Evolutionary conservation across 37 sponge, comb jelly and placozoan genomes (phyloP), one percentile per base, ranked within the genome.

Genomic region (Cliona cf. orientalis): DNA sequence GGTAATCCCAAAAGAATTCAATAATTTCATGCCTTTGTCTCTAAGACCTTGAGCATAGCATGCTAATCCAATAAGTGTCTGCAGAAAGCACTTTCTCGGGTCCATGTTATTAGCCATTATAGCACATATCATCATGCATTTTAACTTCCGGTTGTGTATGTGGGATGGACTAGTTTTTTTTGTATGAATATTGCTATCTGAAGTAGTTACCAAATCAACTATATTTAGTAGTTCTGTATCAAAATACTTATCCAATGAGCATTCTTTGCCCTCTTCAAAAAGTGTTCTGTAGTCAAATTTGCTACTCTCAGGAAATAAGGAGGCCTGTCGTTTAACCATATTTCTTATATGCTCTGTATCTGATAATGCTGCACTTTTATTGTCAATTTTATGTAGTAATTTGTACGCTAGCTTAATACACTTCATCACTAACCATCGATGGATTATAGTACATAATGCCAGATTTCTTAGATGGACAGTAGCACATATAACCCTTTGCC

Each of bases 11-110:
- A 69, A 69, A n/a, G 38, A 19, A 69, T 69, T 69, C 17, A 69
- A 69, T 34, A 69, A 37, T 21, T 69, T 69, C 5, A 69, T 37
- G 6, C 41, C 71, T 11, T 37, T 38, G 38, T 69, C 71, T 21
- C 40, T 36, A 6, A 69, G 17, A 5, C 71, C 71, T 37, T 69
- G 38, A 21, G 71, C 36, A 19, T 69, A 69, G 6, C 40, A 25
- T 6, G 35, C 40, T 34, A 69, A 11, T 35, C 71, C 71, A 37
- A 69, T 69, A 11, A 69, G 35, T 37, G 71, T 69, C 35, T 69
- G 71, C 38, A 69, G 35, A 69, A 69, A 64, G 6, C 41, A n/a
- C 12, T 36, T 34, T 69, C 38, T 49, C 53, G 53, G 53, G 14
- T 49, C 53, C 53, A 49, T 49, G 14, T 19, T 19, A 14, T 49